Base-by-base conservation (phyloP, 2,888 invertebrate species). In the Philaethria dido region DNA sequence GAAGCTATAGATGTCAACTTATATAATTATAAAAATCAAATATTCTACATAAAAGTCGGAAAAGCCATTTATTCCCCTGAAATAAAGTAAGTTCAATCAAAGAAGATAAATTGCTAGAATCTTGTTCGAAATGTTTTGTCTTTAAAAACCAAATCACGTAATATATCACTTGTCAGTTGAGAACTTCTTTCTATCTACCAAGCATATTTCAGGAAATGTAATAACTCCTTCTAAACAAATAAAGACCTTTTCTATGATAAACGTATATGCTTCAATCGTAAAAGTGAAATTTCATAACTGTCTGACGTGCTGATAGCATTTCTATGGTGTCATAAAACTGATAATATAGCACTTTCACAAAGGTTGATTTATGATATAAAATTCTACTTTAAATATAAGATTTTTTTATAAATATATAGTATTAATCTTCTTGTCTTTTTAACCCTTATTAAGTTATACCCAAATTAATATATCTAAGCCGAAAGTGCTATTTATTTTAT, bases 211-310 rank as follows among this genome's bases (percentile, higher is more conserved):
- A 16, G 29, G 16, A 52, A 52, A 16, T 16, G 22, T 22, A 22
- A 39, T 57, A 42, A 57, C 22, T 22, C n/a, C 42, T 5, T 42
- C 57, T 57, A 57, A 57, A 57, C 57, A 57, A 57, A 57, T 57
- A 57, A 57, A 57, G 42, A 57, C n/a, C 57, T 57, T n/a, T n/a
- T n/a, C 39, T 57, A 2, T 57, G 57, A 57, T 42, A 57, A 57
- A 22, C 39, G 39, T 57, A 47, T 60, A 60, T 60, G 14, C n/a
- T 60, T 8, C 18, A 57, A 63, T 62, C 44, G 50, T 63, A 63
- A 67, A 67, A 63, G 42, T 63, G 48, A 66, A 47, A 62, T 62
- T 55, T 66, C 57, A 59, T 50, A 62, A 62, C 66, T 33, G 44
- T 13, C 45, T 57, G 36, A 13, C 45, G 61, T 11, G n/a, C 55